Conservation (phyloP, 1,140 invertebrate genomes). For the Eueides isabella region DNA sequence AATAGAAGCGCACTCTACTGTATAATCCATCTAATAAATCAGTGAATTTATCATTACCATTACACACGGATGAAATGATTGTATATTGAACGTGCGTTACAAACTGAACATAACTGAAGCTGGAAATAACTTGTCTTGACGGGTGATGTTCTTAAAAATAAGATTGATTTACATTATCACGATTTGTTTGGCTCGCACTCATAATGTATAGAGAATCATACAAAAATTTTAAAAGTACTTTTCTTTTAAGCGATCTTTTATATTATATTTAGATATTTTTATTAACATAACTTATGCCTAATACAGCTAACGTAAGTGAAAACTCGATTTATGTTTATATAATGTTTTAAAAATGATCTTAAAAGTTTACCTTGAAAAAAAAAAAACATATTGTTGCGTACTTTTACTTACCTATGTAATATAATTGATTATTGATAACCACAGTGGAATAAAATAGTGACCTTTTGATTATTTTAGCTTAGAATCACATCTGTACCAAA, state of each 20-base stretch:
- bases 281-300: too few relatives aligned
- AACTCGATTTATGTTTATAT: too few relatives aligned
- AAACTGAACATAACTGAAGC: slow-evolving; percentile 47
- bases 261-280: too few relatives aligned
- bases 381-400: too few relatives aligned
- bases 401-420: too few relatives aligned
- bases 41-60: slow-evolving; percentile 5
- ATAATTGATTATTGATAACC: too few relatives aligned
- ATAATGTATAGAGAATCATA: background rate
- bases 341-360: too few relatives aligned
- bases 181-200: slow-evolving; percentile 52
- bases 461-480: too few relatives aligned
- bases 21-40: background rate
- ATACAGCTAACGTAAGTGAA: too few relatives aligned
- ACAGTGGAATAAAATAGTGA: too few relatives aligned
- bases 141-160: slow-evolving; percentile 65
- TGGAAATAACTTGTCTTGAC: slow-evolving; percentile 52
- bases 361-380: too few relatives aligned
- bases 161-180: slow-evolving; percentile 58
- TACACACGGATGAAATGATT: background rate
- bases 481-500: too few relatives aligned
- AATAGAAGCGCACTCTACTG: background rate
- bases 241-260: background rate
- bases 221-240: background rate
- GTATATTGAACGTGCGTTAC: slow-evolving; percentile 4